Percentiles rank a stretch among this genome's conserved stretches.
Evolutionary conservation across 2,797 vertebrate genomes (phyloP).

Genomic region (Syngnathus acus): DNA sequence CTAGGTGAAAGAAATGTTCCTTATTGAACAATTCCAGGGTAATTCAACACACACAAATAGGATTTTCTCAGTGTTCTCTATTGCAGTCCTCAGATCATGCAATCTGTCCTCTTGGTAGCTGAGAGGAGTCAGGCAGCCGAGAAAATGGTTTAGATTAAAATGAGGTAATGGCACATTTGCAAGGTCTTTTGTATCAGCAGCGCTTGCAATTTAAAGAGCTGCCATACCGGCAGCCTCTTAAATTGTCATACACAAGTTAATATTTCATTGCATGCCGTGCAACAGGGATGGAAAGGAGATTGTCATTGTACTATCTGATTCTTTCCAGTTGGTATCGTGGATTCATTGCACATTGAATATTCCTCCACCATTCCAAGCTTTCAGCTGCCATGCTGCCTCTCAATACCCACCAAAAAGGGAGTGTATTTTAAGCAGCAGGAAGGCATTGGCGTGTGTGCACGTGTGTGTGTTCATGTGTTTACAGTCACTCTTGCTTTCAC

Average conservation of each 20-base stretch:
- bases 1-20: neutral
- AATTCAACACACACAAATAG: constrained; percentile 39
- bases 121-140: constrained; percentile 38
- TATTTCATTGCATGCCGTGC: constrained; percentile 63
- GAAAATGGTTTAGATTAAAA: constrained; percentile 69
- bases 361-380: constrained; percentile 34
- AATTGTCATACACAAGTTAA: constrained; percentile 49
- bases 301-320: constrained; percentile 70
- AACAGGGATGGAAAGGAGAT: constrained; percentile 44
- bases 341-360: constrained; percentile 66
- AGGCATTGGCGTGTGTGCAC: no score
- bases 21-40: neutral
- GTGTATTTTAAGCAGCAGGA: constrained; percentile 33
- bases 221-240: constrained; percentile 44
- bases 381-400: constrained; percentile 35
- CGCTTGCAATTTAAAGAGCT: constrained; percentile 61
- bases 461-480: no score
- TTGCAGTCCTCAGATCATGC: constrained; percentile 53
- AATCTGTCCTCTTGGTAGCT: constrained; percentile 52
- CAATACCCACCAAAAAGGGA: constrained; percentile 26
- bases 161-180: constrained; percentile 70
- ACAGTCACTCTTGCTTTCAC: no score
- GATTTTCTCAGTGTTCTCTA: constrained; percentile 38
- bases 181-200: constrained; percentile 56
- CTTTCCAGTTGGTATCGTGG: constrained; percentile 64